Base-by-base conservation (phyloP, 2,888 invertebrate genomes). In the Hetaerina titia region DNA sequence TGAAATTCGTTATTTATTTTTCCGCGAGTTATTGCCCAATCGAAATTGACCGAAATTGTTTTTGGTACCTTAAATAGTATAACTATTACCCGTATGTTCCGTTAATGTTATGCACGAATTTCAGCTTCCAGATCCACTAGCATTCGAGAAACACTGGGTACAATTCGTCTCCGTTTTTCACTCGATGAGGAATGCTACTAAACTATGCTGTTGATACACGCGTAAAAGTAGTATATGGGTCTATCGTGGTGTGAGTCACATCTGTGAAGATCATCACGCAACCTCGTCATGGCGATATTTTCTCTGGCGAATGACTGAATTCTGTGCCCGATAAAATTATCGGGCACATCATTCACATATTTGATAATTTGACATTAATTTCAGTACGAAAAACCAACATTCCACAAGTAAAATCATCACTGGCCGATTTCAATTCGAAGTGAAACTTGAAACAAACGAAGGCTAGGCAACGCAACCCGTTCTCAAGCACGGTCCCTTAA, bases 401-500 rank as follows among this genome's bases (percentile, higher is more conserved):
- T 56, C 69, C 56, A 64, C 69, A 56, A n/a, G 45, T 64, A 22
- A 22, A 90, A 15, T n/a, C 90, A 56, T 9, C 22, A 19, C 19
- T 56, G 25, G 69, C 69, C n/a, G 74, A 69, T 92, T 92, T 69
- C 19, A 69, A 64, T 90, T 92, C n/a, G 69, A 74, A 19, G 69
- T 56, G 92, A 92, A 92, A 92, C 69, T 45, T 92, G 64, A 74
- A 92, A 92, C 92, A 92, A 92, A 69, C 92, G 92, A 92, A 92
- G 92, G 92, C 56, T 92, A 74, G n/a, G 92, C 74, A 64, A 69
- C 92, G 92, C 15, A 74, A 92, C 92, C 56, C 92, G 92, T 92
- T 92, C 69, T 64, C 92, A 56, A 31, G 90, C 63, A 25, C 31
- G 63, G 64, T 69, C 31, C 81, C 45, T 31, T 25, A n/a, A 92